These are phyloP conservation scores for Echinarachnius parma DNA, from an alignment of 53 echinoderm and acorn worm genomes.

Conservation along the genomic window DNA sequence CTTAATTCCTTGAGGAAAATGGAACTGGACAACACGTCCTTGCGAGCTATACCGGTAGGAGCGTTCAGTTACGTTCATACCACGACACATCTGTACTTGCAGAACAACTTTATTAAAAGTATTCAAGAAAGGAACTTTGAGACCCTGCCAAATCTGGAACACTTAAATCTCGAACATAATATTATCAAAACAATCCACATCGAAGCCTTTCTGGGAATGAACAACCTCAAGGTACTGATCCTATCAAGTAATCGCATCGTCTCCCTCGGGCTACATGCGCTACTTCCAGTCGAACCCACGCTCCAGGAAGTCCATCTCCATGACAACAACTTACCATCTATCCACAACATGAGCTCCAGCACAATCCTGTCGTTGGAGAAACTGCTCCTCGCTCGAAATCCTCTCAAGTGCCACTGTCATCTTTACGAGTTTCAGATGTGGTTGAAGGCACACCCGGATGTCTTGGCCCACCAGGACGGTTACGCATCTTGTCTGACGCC, in stretches of 20 bases:
- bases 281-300: slow-evolving; percentile 18
- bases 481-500: background rate
- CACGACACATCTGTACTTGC: background rate
- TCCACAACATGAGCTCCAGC: slow-evolving; percentile 18
- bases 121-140: slow-evolving; percentile 4
- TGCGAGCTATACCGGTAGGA: slow-evolving; percentile 1
- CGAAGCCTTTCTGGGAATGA: slow-evolving; percentile 27
- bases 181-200: slow-evolving; percentile 11
- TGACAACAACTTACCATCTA: slow-evolving; percentile 39
- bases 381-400: background rate
- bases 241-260: slow-evolving; percentile 46
- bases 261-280: slow-evolving; percentile 34
- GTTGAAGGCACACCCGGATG: background rate
- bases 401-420: slow-evolving; percentile 12
- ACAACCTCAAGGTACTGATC: slow-evolving; percentile 35
- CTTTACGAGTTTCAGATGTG: background rate
- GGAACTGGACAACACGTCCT: slow-evolving; percentile 2
- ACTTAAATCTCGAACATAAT: slow-evolving; percentile 46
- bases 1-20: slow-evolving; percentile 2
- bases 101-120: background rate
- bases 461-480: background rate
- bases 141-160: background rate
- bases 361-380: background rate
- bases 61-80: background rate
- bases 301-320: slow-evolving; percentile 48